Conservation (phyloP, 1,140 invertebrate genomes). For the Steinernema khuongi region DNA sequence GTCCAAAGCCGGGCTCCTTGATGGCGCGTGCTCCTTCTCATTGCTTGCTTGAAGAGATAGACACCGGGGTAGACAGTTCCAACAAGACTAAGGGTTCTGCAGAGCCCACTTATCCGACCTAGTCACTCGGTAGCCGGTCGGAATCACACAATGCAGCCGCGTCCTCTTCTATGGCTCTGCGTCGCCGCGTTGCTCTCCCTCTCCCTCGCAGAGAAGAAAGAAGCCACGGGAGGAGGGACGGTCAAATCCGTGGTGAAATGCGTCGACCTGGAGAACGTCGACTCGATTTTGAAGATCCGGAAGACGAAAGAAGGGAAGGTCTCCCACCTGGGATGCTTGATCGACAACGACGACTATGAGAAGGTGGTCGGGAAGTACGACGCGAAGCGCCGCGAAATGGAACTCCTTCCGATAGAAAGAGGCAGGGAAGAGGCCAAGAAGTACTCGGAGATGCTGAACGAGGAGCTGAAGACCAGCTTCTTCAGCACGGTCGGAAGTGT, state of each 20-base stretch:
- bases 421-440: background rate
- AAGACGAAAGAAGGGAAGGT: background rate
- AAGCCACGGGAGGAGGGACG: no score
- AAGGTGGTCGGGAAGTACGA: background rate
- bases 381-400: background rate
- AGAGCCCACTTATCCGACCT: no score
- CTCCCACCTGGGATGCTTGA: background rate
- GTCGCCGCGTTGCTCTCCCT: background rate
- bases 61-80: no score
- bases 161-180: background rate
- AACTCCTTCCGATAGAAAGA: no score
- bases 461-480: background rate
- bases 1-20: no score
- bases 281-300: background rate
- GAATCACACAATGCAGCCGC: no score
- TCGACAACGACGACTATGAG: background rate
- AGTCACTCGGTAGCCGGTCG: no score
- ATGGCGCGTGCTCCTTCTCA: no score
- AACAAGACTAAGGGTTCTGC: no score
- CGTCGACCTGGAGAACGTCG: background rate
- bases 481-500: background rate
- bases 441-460: background rate
- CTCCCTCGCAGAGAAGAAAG: background rate
- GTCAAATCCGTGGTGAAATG: background rate
- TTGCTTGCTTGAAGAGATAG: no score